Evolutionary conservation across 1,140 invertebrate genomes (phyloP).

Genomic region (Nasonia longicornis): DNA sequence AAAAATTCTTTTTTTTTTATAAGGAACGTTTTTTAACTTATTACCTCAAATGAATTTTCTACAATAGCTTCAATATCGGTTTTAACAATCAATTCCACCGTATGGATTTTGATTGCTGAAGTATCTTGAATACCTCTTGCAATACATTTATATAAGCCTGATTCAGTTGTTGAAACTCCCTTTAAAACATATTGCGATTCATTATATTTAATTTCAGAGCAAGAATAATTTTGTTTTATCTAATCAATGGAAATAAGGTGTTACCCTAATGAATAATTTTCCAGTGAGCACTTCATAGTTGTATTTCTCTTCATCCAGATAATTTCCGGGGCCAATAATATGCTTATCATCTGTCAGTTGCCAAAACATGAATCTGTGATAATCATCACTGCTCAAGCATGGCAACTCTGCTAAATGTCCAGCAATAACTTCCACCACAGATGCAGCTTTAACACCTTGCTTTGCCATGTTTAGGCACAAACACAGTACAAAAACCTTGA

Average conservation of each 20-base stretch:
- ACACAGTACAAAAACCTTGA: slow-evolving; percentile 51
- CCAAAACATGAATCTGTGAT: slow-evolving; percentile 79
- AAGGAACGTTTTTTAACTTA: background rate
- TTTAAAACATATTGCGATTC: slow-evolving; percentile 56
- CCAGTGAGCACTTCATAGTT: slow-evolving; percentile 79
- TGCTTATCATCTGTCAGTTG: slow-evolving; percentile 70
- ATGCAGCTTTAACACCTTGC: slow-evolving; percentile 46
- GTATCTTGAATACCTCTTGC: slow-evolving; percentile 71
- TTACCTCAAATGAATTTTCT: slow-evolving; percentile 69
- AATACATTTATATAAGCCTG: slow-evolving; percentile 75
- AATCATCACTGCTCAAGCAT: slow-evolving; percentile 75
- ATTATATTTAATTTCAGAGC: slow-evolving; percentile 7
- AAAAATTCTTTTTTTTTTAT: background rate
- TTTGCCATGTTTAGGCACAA: slow-evolving; percentile 50
- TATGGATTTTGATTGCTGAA: slow-evolving; percentile 69
- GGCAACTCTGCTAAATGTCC: slow-evolving; percentile 73
- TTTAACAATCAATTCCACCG: slow-evolving; percentile 74
- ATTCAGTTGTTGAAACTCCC: slow-evolving; percentile 73
- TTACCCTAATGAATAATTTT: slow-evolving; percentile 75
- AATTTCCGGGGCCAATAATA: slow-evolving; percentile 75
- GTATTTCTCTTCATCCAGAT: slow-evolving; percentile 73
- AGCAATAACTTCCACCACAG: slow-evolving; percentile 70
- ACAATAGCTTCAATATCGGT: slow-evolving; percentile 63
- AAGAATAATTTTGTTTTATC: background rate
- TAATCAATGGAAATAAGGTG: slow-evolving; percentile 33